Conservation (phyloP, 2,888 invertebrate genomes). For the Neocrepidodera transversa region DNA sequence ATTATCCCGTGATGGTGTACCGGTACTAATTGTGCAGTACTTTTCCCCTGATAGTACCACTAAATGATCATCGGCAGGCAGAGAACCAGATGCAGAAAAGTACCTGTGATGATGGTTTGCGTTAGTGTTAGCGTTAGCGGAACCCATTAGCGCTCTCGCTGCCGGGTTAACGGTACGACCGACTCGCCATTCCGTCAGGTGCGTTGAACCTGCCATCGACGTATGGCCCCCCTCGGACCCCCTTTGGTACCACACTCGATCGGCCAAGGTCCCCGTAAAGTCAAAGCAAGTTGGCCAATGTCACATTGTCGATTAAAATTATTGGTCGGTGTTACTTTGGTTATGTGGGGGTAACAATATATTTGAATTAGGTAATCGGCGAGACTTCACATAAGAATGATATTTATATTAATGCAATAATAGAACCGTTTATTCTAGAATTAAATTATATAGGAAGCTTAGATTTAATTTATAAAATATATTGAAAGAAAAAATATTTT, state of each 20-base stretch:
- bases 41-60: conserved; percentile 7
- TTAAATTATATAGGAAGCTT: too few relatives aligned
- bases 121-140: conserved; percentile 54
- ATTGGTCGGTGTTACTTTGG: conserved; percentile 20
- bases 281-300: conserved; percentile 33
- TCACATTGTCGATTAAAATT: conserved; percentile 17
- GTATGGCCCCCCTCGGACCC: conserved; percentile 40
- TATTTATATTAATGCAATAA: too few relatives aligned
- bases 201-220: conserved; percentile 57
- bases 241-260: conserved; percentile 34
- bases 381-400: too few relatives aligned
- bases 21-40: conserved; percentile 11
- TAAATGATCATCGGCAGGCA: conserved; percentile 1
- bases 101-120: conserved; percentile 18
- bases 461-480: too few relatives aligned
- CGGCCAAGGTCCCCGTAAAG: conserved; percentile 36
- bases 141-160: conserved; percentile 55
- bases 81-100: conserved; percentile 14
- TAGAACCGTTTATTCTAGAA: too few relatives aligned
- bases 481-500: too few relatives aligned
- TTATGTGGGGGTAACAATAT: too few relatives aligned
- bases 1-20: conserved; percentile 6
- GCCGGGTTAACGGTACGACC: conserved; percentile 55
- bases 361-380: too few relatives aligned
- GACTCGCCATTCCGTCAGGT: conserved; percentile 60